phyloP scores from a whole-genome alignment of 2,888 invertebrate species.

The Meta bourneti region DNA sequence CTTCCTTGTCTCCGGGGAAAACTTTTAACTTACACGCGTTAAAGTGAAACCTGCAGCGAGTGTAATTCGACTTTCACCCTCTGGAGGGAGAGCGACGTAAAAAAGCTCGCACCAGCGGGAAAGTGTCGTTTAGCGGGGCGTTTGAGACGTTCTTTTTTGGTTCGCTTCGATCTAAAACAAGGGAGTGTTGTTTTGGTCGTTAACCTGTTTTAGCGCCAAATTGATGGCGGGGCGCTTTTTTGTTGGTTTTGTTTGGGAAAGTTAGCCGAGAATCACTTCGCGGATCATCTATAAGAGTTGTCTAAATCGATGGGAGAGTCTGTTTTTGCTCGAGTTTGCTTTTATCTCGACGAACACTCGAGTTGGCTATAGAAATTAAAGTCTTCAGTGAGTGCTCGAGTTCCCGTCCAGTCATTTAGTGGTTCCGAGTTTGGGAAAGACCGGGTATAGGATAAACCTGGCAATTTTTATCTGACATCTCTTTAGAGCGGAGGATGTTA shows the following conservation, averaged over 20 bases:
- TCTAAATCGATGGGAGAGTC: slow-evolving; percentile 65
- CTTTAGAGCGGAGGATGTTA: too few relatives aligned
- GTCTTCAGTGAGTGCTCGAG: slow-evolving; percentile 20
- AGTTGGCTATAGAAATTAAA: slow-evolving; percentile 61
- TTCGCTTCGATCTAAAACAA: slow-evolving; percentile 30
- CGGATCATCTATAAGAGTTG: slow-evolving; percentile 74
- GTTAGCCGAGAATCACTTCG: slow-evolving; percentile 65
- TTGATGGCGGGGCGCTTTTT: slow-evolving; percentile 53
- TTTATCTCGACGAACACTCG: slow-evolving; percentile 65
- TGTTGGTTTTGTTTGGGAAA: slow-evolving; percentile 28
- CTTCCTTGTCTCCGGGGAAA: slow-evolving; percentile 37
- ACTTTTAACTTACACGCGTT: slow-evolving; percentile 72
- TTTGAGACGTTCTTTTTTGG: slow-evolving; percentile 56
- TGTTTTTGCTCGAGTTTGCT: slow-evolving; percentile 46
- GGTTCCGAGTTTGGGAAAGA: background rate
- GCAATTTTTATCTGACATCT: too few relatives aligned
- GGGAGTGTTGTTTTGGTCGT: slow-evolving; percentile 73
- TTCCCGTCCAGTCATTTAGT: slow-evolving; percentile 31
- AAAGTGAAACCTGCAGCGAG: slow-evolving; percentile 68
- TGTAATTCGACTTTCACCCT: slow-evolving; percentile 66
- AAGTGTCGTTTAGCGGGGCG: slow-evolving; percentile 66
- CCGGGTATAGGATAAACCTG: too few relatives aligned
- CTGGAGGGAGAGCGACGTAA: slow-evolving; percentile 7
- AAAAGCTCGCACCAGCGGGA: slow-evolving; percentile 29
- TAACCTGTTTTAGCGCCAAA: slow-evolving; percentile 73